phyloP scores from a whole-genome alignment of 2,888 invertebrate species.

The Blomia tropicalis region DNA sequence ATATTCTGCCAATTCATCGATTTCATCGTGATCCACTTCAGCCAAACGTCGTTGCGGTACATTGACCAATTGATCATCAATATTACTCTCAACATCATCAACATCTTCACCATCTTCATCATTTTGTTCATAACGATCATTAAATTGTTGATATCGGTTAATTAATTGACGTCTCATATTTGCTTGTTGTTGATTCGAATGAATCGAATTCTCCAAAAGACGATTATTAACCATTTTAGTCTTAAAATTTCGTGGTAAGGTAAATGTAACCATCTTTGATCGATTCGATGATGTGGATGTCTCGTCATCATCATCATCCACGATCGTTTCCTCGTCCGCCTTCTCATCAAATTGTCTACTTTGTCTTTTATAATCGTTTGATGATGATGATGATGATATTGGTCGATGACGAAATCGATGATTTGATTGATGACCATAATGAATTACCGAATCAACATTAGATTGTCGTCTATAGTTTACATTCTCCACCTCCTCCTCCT shows the following conservation, averaged over 20 bases:
- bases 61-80: neutral
- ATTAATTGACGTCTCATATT: neutral
- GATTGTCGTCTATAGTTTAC: neutral
- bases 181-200: neutral
- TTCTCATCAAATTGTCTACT: neutral
- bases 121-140: neutral
- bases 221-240: no score
- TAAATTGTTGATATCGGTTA: neutral
- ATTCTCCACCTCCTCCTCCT: neutral
- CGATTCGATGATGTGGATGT: neutral
- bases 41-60: neutral
- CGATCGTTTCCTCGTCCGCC: no score
- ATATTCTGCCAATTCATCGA: neutral
- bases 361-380: neutral
- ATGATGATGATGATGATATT: neutral
- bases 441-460: neutral
- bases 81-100: neutral
- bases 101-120: neutral
- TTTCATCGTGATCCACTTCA: neutral
- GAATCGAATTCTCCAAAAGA: no score
- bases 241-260: slow-evolving; percentile 9
- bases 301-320: neutral
- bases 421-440: neutral
- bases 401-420: neutral
- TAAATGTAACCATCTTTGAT: slow-evolving; percentile 4